Evolutionary conservation across 2,888 invertebrate genomes (phyloP).

Genomic region (Acanthoscelides obtectus): DNA sequence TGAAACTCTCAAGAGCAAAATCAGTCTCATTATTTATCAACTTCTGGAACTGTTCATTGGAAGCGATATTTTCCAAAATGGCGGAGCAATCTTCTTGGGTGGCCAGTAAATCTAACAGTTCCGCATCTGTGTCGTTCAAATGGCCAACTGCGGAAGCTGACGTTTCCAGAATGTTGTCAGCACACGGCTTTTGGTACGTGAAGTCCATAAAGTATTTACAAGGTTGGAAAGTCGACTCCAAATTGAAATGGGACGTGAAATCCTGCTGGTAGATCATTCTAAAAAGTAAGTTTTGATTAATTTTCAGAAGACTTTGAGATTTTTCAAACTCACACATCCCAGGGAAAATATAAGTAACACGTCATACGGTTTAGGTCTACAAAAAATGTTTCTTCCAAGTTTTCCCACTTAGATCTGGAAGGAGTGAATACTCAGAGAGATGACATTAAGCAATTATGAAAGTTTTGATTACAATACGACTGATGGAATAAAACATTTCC

Average conservation of each 20-base stretch:
- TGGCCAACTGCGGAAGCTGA: conserved; percentile 33
- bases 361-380: too few species aligned
- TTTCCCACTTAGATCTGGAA: too few species aligned
- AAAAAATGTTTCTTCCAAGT: too few species aligned
- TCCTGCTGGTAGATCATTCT: conserved; percentile 23
- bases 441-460: too few species aligned
- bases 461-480: too few species aligned
- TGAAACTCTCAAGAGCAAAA: conserved; percentile 26
- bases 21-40: conserved; percentile 34
- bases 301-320: not conserved
- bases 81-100: conserved; percentile 42
- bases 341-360: too few species aligned
- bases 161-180: conserved; percentile 31
- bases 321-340: too few species aligned
- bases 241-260: not conserved
- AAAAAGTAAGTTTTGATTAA: conserved; percentile 23
- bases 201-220: conserved; percentile 35
- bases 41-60: conserved; percentile 39
- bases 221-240: conserved; percentile 4
- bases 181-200: conserved; percentile 27
- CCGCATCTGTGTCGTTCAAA: conserved; percentile 40
- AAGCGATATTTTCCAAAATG: conserved; percentile 42
- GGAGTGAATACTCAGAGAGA: too few species aligned
- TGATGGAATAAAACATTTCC: too few species aligned
- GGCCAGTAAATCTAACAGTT: conserved; percentile 40